Evolutionary conservation across 1,140 invertebrate species (phyloP).

Genomic region (Cyrtorhinus lividipennis): DNA sequence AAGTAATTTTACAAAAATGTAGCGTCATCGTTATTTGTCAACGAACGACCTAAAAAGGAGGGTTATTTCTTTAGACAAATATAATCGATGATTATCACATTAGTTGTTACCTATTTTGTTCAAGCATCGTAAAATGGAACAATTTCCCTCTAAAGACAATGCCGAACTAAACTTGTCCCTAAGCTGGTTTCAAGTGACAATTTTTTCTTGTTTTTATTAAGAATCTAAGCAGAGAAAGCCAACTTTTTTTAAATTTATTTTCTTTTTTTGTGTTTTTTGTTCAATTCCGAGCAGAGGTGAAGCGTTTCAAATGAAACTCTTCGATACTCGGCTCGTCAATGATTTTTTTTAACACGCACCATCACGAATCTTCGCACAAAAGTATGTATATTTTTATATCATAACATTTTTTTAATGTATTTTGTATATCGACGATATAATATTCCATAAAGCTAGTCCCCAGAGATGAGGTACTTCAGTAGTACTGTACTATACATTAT

Average conservation of each 20-base stretch:
- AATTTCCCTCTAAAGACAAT: neutral
- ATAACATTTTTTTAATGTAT: constrained; percentile 10
- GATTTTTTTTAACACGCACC: no score
- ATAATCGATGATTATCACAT: neutral
- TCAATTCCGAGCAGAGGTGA: no score
- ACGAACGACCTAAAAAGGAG: neutral
- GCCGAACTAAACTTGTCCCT: neutral
- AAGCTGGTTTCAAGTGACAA: neutral
- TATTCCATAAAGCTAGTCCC: constrained; percentile 22
- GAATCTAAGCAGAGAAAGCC: neutral
- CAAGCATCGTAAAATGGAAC: neutral
- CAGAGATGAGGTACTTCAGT: constrained; percentile 22
- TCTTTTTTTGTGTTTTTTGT: no score
- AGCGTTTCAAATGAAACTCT: no score
- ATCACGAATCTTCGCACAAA: neutral
- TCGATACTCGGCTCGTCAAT: no score
- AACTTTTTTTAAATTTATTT: neutral
- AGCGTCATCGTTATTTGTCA: neutral
- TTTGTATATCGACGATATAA: constrained; percentile 17
- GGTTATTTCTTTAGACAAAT: neutral
- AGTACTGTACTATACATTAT: constrained; percentile 25
- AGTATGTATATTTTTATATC: neutral
- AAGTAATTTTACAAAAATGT: no score
- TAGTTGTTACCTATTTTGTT: neutral
- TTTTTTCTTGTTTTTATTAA: neutral